Conservation (phyloP, 1,140 invertebrate species). For the Anastatus disparis region DNA sequence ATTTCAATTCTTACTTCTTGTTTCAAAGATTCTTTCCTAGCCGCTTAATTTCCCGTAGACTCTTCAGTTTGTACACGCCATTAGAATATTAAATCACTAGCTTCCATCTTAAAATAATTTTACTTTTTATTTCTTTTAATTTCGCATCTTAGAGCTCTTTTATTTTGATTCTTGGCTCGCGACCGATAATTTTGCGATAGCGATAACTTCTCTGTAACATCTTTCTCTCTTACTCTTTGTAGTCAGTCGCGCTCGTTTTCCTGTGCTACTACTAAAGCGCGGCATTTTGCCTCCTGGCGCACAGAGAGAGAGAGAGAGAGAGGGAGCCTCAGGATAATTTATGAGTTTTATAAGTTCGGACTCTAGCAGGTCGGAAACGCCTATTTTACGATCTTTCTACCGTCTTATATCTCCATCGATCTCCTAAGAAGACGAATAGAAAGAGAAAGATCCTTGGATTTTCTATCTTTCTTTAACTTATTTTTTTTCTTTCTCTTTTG, state of each 20-base stretch:
- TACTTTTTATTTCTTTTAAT: slow-evolving; percentile 21
- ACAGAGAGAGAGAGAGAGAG: too few species aligned
- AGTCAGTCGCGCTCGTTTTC: slow-evolving; percentile 53
- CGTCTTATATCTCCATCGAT: slow-evolving; percentile 47
- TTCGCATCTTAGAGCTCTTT: slow-evolving; percentile 45
- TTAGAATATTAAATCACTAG: neutral
- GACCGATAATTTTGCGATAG: slow-evolving; percentile 34
- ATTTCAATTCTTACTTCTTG: slow-evolving; percentile 19
- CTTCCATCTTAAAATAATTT: neutral
- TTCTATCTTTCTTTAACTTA: neutral
- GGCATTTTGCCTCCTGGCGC: slow-evolving; percentile 25
- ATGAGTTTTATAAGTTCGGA: slow-evolving; percentile 57
- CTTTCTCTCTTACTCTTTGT: slow-evolving; percentile 29
- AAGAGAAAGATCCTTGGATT: too few species aligned
- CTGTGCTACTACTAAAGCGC: slow-evolving; percentile 44
- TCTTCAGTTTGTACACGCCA: neutral
- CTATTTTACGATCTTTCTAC: slow-evolving; percentile 53
- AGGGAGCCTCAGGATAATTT: slow-evolving; percentile 55
- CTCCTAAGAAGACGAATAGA: too few species aligned
- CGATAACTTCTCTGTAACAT: slow-evolving; percentile 42
- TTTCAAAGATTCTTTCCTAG: neutral
- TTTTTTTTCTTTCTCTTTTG: slow-evolving; percentile 24
- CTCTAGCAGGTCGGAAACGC: slow-evolving; percentile 49
- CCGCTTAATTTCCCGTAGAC: neutral
- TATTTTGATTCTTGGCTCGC: slow-evolving; percentile 3